Base-by-base conservation (phyloP, 1,140 invertebrate genomes). In the Dolichoris vasculosae region DNA sequence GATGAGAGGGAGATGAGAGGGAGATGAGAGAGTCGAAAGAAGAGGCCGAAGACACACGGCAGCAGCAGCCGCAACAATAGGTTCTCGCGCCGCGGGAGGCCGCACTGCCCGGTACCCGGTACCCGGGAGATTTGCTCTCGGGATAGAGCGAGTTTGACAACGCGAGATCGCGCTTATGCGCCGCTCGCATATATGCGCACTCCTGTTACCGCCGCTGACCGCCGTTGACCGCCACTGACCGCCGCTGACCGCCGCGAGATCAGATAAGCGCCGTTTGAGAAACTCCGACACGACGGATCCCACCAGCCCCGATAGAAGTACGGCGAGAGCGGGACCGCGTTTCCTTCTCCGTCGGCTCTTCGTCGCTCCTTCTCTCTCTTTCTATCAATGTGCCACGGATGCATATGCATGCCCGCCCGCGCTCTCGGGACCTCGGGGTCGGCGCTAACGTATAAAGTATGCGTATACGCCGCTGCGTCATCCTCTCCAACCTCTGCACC, bases 81-180 rank as follows among this genome's bases (percentile, higher is more conserved):
- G 84, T 88, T 79, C 88, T 90, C 90, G 89, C 92, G 85, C 89
- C 88, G 90, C 92, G 89, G 91, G 92, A 89, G 89, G 89, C 86
- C 51, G 26, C 55, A 17, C 78, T 40, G 35, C 15, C 38, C 38
- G 40, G 43, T 80, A 46, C 48, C 85, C 87, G 83, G n/a, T n/a
- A n/a, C n/a, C n/a, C n/a, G n/a, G n/a, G 82, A 91, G 91, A 92
- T 91, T 90, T 88, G 86, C 89, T 85, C 78, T 90, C 88, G 88
- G 91, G 92, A 91, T 92, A 93, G 90, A 92, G 88, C 88, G 87
- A 89, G 89, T 93, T 93, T 92, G 92, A 92, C 92, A 92, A 92
- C 91, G 89, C 89, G 69, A 85, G 90, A 92, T 92, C 91, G 89
- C 89, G 83, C 87, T 82, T n/a, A n/a, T n/a, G n/a, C n/a, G n/a